Conservation (phyloP, 2,797 vertebrate species). For the Lepilemur ruficaudatus region DNA sequence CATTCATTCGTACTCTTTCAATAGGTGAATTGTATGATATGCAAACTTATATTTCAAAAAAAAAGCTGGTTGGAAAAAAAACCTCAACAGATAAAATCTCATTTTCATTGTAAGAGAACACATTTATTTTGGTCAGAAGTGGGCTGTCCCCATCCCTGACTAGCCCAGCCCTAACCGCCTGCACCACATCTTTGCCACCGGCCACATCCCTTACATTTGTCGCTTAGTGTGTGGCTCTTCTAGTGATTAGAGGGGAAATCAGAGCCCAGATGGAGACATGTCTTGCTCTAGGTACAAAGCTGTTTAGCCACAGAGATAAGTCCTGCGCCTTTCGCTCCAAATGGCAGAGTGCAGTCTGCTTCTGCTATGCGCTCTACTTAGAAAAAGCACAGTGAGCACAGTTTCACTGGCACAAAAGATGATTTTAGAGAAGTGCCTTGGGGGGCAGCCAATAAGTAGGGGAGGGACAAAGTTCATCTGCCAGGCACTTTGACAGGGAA, state of each 20-base stretch:
- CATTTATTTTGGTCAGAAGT: neutral
- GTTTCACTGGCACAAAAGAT: neutral
- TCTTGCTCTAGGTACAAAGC: neutral
- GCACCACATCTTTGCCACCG: accelerated
- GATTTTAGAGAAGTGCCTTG: neutral
- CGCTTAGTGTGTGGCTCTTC: neutral
- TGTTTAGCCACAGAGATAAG: neutral
- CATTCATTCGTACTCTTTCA: neutral
- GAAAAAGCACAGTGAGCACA: neutral
- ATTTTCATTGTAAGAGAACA: neutral
- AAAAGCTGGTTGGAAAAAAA: neutral
- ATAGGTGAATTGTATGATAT: neutral
- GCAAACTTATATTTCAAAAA: neutral
- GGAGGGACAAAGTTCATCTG: neutral
- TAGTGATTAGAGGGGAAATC: neutral
- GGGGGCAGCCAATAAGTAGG: neutral
- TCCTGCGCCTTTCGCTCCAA: neutral
- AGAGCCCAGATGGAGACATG: neutral
- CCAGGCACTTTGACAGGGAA: neutral
- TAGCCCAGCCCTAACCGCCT: neutral
- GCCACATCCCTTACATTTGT: neutral
- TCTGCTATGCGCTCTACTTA: neutral
- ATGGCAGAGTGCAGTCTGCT: accelerated
- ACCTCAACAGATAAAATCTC: neutral
- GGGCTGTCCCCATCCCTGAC: accelerated